These are phyloP conservation scores for Temnothorax unifasciatus DNA, from an alignment of 2,888 invertebrate genomes.

Conservation along the genomic window DNA sequence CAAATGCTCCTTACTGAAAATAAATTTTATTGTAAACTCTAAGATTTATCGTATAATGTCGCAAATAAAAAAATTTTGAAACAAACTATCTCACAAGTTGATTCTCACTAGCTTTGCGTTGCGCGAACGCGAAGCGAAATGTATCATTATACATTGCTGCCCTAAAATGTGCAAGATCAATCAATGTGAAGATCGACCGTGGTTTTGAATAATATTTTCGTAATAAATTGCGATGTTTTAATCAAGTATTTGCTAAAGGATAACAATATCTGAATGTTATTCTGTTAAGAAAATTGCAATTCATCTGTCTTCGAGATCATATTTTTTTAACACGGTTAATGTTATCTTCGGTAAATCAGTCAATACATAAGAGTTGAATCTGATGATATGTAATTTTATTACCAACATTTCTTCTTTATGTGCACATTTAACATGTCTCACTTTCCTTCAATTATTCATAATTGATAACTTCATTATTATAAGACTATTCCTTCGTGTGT, in stretches of 20 bases:
- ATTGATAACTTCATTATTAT: neutral
- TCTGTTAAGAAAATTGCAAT: neutral
- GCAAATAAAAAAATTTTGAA: slow-evolving; percentile 47
- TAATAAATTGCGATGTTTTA: neutral
- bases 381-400: neutral
- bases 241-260: slow-evolving; percentile 1
- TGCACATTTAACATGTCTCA: neutral
- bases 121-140: neutral
- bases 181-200: neutral
- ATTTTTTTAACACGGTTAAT: neutral
- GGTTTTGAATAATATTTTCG: neutral
- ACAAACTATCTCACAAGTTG: slow-evolving; percentile 17
- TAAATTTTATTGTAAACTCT: slow-evolving; percentile 46
- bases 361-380: neutral
- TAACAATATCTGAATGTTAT: neutral
- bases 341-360: neutral
- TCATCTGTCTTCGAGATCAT: neutral
- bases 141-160: neutral
- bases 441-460: slow-evolving; percentile 1
- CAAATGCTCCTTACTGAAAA: slow-evolving; percentile 26
- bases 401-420: neutral
- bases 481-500: neutral
- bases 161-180: neutral
- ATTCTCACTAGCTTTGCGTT: neutral
- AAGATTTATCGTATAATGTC: slow-evolving; percentile 33